Evolutionary conservation across 2,797 vertebrate species (phyloP).

Genomic region (Ficedula albicollis): DNA sequence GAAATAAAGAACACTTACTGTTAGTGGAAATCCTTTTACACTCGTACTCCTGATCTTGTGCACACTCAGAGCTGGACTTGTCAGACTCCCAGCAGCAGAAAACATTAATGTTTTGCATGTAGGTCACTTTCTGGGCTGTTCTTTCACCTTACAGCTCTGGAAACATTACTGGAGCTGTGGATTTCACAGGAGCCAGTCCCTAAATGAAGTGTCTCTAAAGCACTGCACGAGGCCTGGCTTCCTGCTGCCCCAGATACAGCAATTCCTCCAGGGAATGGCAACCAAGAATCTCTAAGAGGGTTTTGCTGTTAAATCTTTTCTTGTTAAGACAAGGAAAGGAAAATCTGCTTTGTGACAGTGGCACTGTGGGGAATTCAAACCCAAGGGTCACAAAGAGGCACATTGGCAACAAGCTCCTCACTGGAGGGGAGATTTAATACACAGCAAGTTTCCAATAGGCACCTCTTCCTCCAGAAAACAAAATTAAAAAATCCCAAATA

Average conservation of each 20-base stretch:
- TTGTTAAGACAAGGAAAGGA: not conserved
- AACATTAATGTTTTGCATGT: not conserved
- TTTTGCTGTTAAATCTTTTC: slow-evolving; percentile 39
- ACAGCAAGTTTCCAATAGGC: not conserved
- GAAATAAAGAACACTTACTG: slow-evolving; percentile 27
- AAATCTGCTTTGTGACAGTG: slow-evolving; percentile 57
- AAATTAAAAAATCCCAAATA: not conserved
- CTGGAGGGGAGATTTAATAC: not conserved
- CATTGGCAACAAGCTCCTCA: fast-evolving
- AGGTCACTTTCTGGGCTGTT: not conserved
- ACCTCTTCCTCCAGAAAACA: not conserved
- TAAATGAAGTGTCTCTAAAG: not conserved
- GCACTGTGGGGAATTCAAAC: not conserved
- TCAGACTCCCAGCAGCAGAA: not conserved
- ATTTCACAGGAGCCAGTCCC: not conserved
- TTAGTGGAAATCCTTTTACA: not conserved
- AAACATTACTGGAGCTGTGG: fast-evolving
- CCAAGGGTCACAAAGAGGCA: not conserved
- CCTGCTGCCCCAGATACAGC: slow-evolving; percentile 52
- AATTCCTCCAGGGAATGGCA: not conserved
- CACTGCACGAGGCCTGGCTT: not conserved
- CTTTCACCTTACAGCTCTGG: not conserved
- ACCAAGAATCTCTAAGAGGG: slow-evolving; percentile 26
- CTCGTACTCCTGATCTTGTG: not conserved
- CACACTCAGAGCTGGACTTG: not conserved